A percentile compares a stretch with the other conserved stretches of the same genome.
These are phyloP conservation scores for Archaeoteleia sp. DNA, from an alignment of 2,888 invertebrate species.

Conservation along the genomic window DNA sequence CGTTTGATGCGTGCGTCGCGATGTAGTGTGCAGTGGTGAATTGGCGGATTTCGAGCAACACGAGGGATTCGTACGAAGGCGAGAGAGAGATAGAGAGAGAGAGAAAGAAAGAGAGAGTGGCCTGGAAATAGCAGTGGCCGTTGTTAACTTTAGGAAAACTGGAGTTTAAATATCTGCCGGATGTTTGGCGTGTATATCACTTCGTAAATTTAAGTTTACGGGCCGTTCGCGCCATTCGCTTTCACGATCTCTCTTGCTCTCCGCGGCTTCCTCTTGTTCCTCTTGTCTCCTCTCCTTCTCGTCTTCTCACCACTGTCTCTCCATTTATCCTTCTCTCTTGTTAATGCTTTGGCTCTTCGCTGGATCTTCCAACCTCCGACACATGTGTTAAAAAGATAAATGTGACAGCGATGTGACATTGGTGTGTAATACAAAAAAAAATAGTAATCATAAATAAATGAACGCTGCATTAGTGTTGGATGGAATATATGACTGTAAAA, in stretches of 20 bases:
- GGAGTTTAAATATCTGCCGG: conserved; percentile 72
- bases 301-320: conserved; percentile 22
- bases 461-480: conserved; percentile 20
- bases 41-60: conserved; percentile 3
- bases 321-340: conserved; percentile 8
- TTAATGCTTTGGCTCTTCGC: conserved; percentile 2
- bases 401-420: conserved; percentile 45
- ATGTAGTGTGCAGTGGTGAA: conserved; percentile 5
- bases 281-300: conserved; percentile 35
- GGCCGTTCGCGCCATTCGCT: conserved; percentile 56
- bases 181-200: conserved; percentile 73
- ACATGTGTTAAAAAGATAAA: conserved; percentile 43
- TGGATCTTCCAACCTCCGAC: conserved; percentile 28
- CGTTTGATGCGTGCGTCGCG: too few relatives aligned
- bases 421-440: conserved; percentile 36
- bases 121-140: conserved; percentile 65
- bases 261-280: conserved; percentile 18
- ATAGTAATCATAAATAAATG: conserved; percentile 51
- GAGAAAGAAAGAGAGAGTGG: conserved; percentile 18
- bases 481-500: conserved; percentile 37
- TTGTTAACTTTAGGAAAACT: conserved; percentile 66
- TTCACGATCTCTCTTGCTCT: conserved; percentile 34
- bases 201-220: conserved; percentile 73
- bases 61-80: not conserved
- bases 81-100: conserved; percentile 1